Evolutionary conservation across 2,888 invertebrate genomes (phyloP), one percentile per base, ranked within the genome.

Genomic region (Linnaemya tessellans): DNA sequence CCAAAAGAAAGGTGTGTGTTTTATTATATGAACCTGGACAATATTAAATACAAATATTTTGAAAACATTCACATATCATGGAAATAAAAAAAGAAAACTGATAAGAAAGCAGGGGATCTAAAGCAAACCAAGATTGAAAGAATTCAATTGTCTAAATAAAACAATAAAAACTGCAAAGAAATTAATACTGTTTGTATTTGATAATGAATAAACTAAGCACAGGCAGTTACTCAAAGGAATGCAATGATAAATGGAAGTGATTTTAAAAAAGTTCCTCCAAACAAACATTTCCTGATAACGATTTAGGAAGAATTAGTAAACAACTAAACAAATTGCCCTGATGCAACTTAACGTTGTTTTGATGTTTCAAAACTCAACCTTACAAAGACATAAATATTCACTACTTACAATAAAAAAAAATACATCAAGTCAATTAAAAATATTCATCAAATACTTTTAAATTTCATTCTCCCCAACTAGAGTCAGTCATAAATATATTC

Each of bases 81-180:
- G 20, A 38, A 70, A 62, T 13, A 79, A 49, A 15, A 70, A 3
- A 51, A 25, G 41, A 49, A 18, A 38, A 35, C 20, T 60, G 65
- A 77, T 65, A 77, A 65, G 58, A 51, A 62, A 41, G 49, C 38
- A n/a, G 64, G 41, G 49, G 51, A 65, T 82, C 51, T 43, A 62
- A 80, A 64, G 41, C 3, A 41, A 70, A 64, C 43, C 13, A 11
- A 65, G 25, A 80, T 46, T 75, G 81, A 82, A 83, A 77, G 82
- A 78, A 78, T 73, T 73, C 82, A 78, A 78, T 83, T 83, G 82
- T 83, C 49, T 78, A 30, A 60, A 67, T 70, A 56, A 56, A 77
- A 77, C 70, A 81, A 75, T 73, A 68, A 75, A 81, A 75, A 81
- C 22, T 54, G 62, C 11, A 71, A 70, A 82, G 64, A 70, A 77